Evolutionary conservation across 1,140 invertebrate species (phyloP).

Genomic region (Charaxes varanes): DNA sequence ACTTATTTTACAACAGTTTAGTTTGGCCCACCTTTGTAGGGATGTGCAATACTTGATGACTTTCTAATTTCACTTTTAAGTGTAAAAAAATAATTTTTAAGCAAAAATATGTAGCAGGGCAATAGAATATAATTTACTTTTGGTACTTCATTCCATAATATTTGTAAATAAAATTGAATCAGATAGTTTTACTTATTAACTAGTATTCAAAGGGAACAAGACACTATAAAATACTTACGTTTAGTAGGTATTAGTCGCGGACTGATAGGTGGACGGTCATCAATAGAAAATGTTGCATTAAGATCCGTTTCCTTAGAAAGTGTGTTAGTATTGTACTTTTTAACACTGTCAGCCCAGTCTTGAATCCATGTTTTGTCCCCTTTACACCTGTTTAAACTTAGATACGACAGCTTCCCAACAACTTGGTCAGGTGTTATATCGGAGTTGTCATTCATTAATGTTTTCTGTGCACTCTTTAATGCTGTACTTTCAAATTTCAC

Average conservation of each 20-base stretch:
- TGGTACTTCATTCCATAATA: too few relatives aligned
- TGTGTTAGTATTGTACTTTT: conserved; percentile 65
- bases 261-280: conserved; percentile 50
- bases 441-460: conserved; percentile 38
- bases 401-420: conserved; percentile 59
- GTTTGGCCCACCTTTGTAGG: too few relatives aligned
- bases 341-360: conserved; percentile 71
- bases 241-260: conserved; percentile 42
- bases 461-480: conserved; percentile 54
- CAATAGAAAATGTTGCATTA: conserved; percentile 35
- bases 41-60: too few relatives aligned
- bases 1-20: too few relatives aligned
- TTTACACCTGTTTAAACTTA: conserved; percentile 68
- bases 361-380: conserved; percentile 73
- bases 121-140: too few relatives aligned
- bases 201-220: too few relatives aligned
- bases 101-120: too few relatives aligned
- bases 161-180: too few relatives aligned
- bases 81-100: too few relatives aligned
- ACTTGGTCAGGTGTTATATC: conserved; percentile 56
- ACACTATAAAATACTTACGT: conserved; percentile 41
- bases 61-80: too few relatives aligned
- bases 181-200: too few relatives aligned
- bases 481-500: conserved; percentile 58
- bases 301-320: conserved; percentile 35